Evolutionary conservation across 2,888 invertebrate species (phyloP), one percentile per base, ranked within the genome.

Genomic region (Candidula unifasciata): DNA sequence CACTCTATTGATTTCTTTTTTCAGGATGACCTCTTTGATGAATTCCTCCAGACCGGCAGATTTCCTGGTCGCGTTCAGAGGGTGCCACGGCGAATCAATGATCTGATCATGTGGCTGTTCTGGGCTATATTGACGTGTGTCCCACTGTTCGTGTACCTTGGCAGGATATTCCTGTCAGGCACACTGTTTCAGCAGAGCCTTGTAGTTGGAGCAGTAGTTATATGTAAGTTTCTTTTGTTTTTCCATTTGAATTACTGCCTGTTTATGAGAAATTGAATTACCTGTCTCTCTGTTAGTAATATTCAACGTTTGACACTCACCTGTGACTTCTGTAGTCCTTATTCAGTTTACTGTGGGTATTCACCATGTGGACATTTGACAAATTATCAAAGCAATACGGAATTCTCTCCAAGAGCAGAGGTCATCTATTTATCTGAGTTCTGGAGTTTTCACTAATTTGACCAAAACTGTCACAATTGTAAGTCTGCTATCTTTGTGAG

Each of bases 101-200:
- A 93, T 86, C 85, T 94, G 18, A 30, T 91, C 18, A 90, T 92
- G 87, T 91, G 89, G 87, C 64, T 91, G 10, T 89, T 92, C 84
- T 94, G 94, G 94, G 88, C 90, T 0, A 74, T 91, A 2, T 60
- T 92, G 27, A 90, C 92, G 13, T 89, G 91, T 82, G 86, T 92
- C 24, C 93, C 93, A 13, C 89, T 93, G 60, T 88, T 91, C 69
- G 89, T 90, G 66, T 91, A 91, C 82, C 79, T 92, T 21, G 86
- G 85, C 37, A 88, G 86, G 73, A 85, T 93, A 30, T 86, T 93
- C 54, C 80, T 91, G 24, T 87, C 89, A 13, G 97, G 97, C 27
- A 96, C 96, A 88, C 94, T 96, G 21, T 89, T 96, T 52, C 96
- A 96, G 92, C 95, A 96, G 92, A 95, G 95, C 13, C 95, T 96